Conservation (phyloP, 2,797 vertebrate genomes). For the Zenarchopterus dispar region DNA sequence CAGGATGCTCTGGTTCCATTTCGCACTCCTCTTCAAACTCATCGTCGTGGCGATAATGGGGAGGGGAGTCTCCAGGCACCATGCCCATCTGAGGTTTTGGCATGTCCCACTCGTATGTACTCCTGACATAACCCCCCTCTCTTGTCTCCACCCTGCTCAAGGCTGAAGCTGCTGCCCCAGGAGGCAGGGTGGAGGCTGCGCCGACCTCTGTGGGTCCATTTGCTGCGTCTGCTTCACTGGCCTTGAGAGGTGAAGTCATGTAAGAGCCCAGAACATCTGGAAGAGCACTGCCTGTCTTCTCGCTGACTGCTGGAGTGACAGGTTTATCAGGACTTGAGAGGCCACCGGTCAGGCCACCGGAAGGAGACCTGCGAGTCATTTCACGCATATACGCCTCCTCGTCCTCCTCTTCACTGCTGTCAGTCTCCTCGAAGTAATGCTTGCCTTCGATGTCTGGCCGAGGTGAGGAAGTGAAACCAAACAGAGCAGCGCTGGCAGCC, state of each 20-base stretch:
- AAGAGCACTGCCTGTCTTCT: slow-evolving; percentile 53
- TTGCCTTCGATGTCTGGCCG: slow-evolving; percentile 81
- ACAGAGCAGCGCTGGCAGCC: slow-evolving; percentile 80
- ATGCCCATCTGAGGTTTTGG: slow-evolving; percentile 76
- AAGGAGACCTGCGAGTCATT: slow-evolving; percentile 72
- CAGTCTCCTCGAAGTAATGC: slow-evolving; percentile 84
- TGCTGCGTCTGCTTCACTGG: slow-evolving; percentile 74
- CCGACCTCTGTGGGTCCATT: slow-evolving; percentile 89
- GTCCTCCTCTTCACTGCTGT: slow-evolving; percentile 85
- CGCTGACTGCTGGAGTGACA: slow-evolving; percentile 36
- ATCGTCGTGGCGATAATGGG: slow-evolving; percentile 82
- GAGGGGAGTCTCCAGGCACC: slow-evolving; percentile 81
- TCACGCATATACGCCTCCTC: slow-evolving; percentile 81
- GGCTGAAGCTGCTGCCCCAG: slow-evolving; percentile 49
- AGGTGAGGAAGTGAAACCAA: slow-evolving; percentile 84
- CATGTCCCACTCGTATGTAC: slow-evolving; percentile 81
- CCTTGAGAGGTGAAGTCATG: slow-evolving; percentile 62
- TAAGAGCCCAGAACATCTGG: slow-evolving; percentile 81
- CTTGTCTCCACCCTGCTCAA: slow-evolving; percentile 66
- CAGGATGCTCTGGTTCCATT: slow-evolving; percentile 83
- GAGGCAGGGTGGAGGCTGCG: slow-evolving; percentile 59
- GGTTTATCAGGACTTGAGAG: slow-evolving; percentile 71
- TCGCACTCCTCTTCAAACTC: slow-evolving; percentile 84
- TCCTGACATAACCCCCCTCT: slow-evolving; percentile 71
- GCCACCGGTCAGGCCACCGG: slow-evolving; percentile 31